Evolutionary conservation across 2,113 vertebrate genomes (phyloP).

Genomic region (Leptocoma aspasia): DNA sequence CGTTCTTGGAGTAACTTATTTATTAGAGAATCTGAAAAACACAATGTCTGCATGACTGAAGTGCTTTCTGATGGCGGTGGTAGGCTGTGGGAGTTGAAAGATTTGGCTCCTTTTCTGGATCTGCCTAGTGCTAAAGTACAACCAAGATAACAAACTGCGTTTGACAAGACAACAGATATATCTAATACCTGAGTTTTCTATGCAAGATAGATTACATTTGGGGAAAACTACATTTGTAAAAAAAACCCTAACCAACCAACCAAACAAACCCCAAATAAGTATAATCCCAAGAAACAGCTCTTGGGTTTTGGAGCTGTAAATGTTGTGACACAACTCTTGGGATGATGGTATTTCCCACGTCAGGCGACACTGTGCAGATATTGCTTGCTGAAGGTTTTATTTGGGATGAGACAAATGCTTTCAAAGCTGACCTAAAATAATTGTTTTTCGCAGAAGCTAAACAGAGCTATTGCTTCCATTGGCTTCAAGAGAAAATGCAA

Average conservation of each 20-base stretch:
- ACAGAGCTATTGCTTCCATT: neutral
- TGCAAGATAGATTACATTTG: neutral
- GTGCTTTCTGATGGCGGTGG: neutral
- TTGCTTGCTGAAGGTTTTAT: neutral
- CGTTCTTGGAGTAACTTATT: neutral
- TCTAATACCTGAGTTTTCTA: neutral
- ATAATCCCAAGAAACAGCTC: neutral
- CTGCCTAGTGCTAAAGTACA: neutral
- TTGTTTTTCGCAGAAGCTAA: neutral
- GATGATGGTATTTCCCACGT: neutral
- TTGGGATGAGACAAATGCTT: neutral
- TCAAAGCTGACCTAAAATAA: neutral
- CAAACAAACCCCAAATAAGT: neutral
- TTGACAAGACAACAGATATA: neutral
- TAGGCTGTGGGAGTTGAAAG: neutral
- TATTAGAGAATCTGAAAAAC: neutral
- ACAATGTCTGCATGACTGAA: neutral
- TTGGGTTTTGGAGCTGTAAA: neutral
- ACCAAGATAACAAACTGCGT: neutral
- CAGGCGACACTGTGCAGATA: neutral
- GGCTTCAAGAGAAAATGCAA: neutral
- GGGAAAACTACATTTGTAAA: neutral
- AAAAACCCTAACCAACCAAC: neutral
- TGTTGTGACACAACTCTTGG: neutral
- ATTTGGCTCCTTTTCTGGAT: neutral